Base-by-base conservation (phyloP, 2,797 vertebrate species). In the Zenarchopterus dispar region DNA sequence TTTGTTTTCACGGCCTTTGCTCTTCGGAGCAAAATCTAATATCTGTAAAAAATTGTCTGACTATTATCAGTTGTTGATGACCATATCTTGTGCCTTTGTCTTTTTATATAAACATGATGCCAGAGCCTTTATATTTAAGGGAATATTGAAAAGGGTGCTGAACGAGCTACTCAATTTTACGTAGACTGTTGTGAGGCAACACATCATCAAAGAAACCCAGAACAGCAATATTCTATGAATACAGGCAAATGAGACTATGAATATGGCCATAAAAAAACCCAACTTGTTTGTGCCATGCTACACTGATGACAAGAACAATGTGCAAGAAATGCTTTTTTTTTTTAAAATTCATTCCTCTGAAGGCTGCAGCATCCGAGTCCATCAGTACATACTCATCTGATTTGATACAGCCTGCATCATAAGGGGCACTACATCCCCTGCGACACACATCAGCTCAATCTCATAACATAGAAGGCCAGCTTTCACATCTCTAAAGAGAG, bases 351-450 rank as follows among this genome's bases (percentile, higher is more conserved):
- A 50, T n/a, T 17, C 15, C 16, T 50, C 23, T 50, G 24, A 17
- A 51, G 26, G 9, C 23, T 43, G 23, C 47, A 28, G 3, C 48
- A 43, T 47, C 47, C 28, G 47, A 43, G n/a, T 61, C 8, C 19
- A 33, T 60, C 24, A 31, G 16, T 50, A 15, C 46, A 18, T 4
- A 26, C 48, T 3, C 17, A 64, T 48, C 52, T 64, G 15, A 24
- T 41, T 8, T 28, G 44, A 26, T 46, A 28, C 43, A 26, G 44
- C 21, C 43, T 4, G 13, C 7, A n/a, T 47, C 22, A 64, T 48
- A 44, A 47, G 7, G 9, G 44, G 24, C 55, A 46, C 18, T 33
- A 46, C 26, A 45, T 45, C 24, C 10, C 19, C n/a, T 16, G 24
- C 11, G 28, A 15, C 6, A 18, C 49, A 16, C 36, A 16, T 3